These are phyloP conservation scores for Stenolophus ochropezus DNA, from an alignment of 2,888 invertebrate species.

Conservation along the genomic window DNA sequence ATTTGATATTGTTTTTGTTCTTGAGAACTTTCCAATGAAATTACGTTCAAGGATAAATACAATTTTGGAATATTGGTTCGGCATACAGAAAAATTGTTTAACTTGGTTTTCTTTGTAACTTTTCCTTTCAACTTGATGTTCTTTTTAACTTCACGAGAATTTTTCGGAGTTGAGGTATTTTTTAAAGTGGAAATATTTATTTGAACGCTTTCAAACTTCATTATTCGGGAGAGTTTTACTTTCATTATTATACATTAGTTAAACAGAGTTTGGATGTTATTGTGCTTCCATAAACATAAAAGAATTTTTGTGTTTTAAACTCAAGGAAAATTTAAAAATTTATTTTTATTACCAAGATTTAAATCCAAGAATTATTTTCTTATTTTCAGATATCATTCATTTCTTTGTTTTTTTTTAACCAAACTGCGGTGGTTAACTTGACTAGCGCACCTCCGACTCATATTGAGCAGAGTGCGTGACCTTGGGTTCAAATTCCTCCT, in stretches of 20 bases:
- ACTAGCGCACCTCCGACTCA: too few relatives aligned
- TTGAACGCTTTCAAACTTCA: constrained; percentile 5
- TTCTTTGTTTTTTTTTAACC: too few relatives aligned
- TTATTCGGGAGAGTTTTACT: neutral
- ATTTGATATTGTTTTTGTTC: constrained; percentile 22
- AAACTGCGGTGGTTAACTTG: too few relatives aligned
- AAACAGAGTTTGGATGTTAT: neutral
- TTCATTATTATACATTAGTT: neutral
- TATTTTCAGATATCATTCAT: too few relatives aligned
- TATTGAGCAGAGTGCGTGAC: too few relatives aligned
- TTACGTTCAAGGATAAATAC: constrained; percentile 25
- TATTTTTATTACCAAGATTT: too few relatives aligned
- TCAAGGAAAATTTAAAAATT: neutral
- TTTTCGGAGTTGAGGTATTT: constrained; percentile 1
- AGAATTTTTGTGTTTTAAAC: neutral
- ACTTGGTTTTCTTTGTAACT: constrained; percentile 31
- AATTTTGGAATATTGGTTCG: constrained; percentile 31
- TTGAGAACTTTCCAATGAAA: neutral
- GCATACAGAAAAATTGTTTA: constrained; percentile 31
- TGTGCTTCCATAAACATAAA: neutral
- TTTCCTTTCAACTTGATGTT: constrained; percentile 30
- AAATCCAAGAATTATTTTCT: too few relatives aligned
- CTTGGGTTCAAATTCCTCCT: too few relatives aligned
- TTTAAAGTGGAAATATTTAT: constrained; percentile 12
- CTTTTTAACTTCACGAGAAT: constrained; percentile 5